Conservation (phyloP, 1,140 invertebrate genomes). For the Oryctes rhinoceros region DNA sequence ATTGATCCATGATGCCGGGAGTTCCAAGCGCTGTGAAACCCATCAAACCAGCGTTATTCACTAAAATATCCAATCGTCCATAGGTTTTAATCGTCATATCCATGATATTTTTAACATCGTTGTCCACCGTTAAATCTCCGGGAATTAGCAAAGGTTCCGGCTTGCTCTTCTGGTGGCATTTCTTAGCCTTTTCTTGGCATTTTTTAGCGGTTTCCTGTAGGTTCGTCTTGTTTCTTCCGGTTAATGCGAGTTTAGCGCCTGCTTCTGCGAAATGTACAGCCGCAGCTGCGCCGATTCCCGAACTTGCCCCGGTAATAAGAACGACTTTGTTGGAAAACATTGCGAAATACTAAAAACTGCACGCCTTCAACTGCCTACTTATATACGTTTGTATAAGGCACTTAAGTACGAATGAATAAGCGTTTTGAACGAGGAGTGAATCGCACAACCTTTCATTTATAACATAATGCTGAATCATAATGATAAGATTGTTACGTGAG, state of each 20-base stretch:
- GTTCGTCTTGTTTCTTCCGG: slow-evolving; percentile 79
- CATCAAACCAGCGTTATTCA: neutral
- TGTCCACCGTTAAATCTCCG: slow-evolving; percentile 71
- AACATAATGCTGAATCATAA: no score
- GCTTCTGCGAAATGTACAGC: slow-evolving; percentile 77
- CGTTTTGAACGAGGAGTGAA: no score
- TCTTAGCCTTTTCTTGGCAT: slow-evolving; percentile 66
- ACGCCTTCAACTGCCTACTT: no score
- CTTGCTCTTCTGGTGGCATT: slow-evolving; percentile 64
- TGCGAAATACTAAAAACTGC: neutral
- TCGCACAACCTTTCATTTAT: no score
- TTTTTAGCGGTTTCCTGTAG: slow-evolving; percentile 71
- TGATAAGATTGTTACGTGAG: no score
- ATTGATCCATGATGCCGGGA: neutral
- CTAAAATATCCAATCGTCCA: neutral
- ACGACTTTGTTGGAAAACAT: slow-evolving; percentile 68
- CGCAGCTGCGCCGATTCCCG: slow-evolving; percentile 85
- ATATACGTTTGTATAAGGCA: no score
- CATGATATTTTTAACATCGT: slow-evolving; percentile 69
- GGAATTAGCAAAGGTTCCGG: slow-evolving; percentile 59
- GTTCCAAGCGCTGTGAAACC: neutral
- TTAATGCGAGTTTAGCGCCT: slow-evolving; percentile 75
- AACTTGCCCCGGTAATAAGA: slow-evolving; percentile 81
- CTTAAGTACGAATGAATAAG: no score
- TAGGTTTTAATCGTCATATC: slow-evolving; percentile 69